Base-by-base conservation (phyloP, 37 sponge, comb jelly and placozoan species). In the Eunapius fragilis region DNA sequence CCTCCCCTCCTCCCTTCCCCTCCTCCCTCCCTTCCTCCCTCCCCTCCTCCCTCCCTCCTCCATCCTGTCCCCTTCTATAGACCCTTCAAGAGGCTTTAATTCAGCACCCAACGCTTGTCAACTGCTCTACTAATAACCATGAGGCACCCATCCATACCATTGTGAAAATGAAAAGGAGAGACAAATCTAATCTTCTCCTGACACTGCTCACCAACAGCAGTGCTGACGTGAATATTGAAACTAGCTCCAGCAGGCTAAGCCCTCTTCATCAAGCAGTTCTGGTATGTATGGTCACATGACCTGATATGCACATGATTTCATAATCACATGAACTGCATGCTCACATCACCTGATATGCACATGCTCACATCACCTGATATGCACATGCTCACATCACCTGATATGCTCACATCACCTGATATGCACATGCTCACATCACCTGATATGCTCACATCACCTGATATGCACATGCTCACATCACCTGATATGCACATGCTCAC, bases 101-200 rank as follows among this genome's bases (percentile, higher is more conserved):
- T 10, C 19, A 6, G 0, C 6, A 25, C 58, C 58, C 58, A 1
- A 17, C 58, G 14, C 58, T 58, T 58, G 58, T 58, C 14, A 58
- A 58, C 58, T 58, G 58, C 17, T 58, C 58, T 19, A 11, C 19
- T 58, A 58, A 17, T 1, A 58, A 58, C 58, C 6, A 58, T 17
- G 72, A 90, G 33, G 86, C 82, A 36, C 77, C 86, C 13, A 76
- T 90, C 36, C 91, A 90, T 37, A 17, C 71, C 32, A 32, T 85
- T 19, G 72, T 90, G 37, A 81, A 81, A 28, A 70, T 22, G 27
- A 76, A 85, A 27, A 24, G 83, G 10, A 75, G 31, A 34, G 82
- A 90, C 72, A 80, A 35, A 25, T 25, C 76, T 17, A 82, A 50
- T 3, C 31, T 82, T 24, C 30, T 90, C 25, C 25, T 82, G n/a